phyloP scores from a whole-genome alignment of 1,140 invertebrate genomes.

The Bombus ignitus region DNA sequence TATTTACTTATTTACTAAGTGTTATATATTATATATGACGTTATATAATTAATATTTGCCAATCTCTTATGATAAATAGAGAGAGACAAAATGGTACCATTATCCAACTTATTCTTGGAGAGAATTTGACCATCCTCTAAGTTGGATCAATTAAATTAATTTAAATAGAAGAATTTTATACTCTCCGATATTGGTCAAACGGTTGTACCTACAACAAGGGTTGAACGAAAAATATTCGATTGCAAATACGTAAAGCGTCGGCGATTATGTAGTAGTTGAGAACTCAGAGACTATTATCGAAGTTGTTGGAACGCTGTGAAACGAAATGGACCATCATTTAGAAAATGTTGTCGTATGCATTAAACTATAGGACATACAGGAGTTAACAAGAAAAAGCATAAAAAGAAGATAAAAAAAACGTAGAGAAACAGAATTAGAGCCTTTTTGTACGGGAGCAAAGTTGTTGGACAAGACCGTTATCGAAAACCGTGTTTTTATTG shows the following conservation, averaged over 20 bases:
- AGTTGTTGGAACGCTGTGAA: slow-evolving; percentile 72
- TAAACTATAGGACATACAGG: slow-evolving; percentile 29
- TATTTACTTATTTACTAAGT: slow-evolving; percentile 37
- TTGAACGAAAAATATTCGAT: slow-evolving; percentile 54
- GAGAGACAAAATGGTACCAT: not conserved
- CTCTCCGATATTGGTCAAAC: slow-evolving; percentile 34
- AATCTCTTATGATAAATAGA: not conserved
- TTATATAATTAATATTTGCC: slow-evolving; percentile 16
- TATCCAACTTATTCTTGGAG: not conserved
- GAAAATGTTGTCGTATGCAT: slow-evolving; percentile 60
- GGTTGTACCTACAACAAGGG: slow-evolving; percentile 55
- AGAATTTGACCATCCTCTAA: not conserved
- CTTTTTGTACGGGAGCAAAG: slow-evolving; percentile 34
- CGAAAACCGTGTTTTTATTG: slow-evolving; percentile 17
- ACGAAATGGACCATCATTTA: slow-evolving; percentile 74
- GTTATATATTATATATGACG: slow-evolving; percentile 36
- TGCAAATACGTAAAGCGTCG: slow-evolving; percentile 58
- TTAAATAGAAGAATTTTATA: not conserved
- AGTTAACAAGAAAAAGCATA: slow-evolving; percentile 26
- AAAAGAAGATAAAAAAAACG: slow-evolving; percentile 4
- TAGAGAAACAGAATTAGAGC: slow-evolving; percentile 27
- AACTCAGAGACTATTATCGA: slow-evolving; percentile 69
- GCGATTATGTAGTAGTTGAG: slow-evolving; percentile 67
- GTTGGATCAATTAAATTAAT: not conserved
- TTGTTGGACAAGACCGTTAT: slow-evolving; percentile 28